Evolutionary conservation across 2,797 vertebrate genomes (phyloP).

Genomic region (Diceros bicornis): DNA sequence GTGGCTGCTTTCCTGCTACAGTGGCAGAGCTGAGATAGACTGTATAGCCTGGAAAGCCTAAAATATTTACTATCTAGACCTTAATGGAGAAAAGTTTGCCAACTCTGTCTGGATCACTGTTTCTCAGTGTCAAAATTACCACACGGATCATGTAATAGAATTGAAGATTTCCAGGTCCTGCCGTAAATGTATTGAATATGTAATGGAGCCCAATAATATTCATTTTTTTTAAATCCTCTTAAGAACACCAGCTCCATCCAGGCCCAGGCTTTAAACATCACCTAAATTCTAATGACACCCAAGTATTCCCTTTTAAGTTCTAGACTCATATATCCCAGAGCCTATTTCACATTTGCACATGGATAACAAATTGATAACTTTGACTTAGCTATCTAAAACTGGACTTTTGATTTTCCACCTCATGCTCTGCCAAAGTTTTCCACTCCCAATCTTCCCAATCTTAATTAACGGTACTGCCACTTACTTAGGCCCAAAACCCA

Average conservation of each 20-base stretch:
- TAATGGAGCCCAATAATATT: background rate
- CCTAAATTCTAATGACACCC: slow-evolving; percentile 35
- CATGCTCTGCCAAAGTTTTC: background rate
- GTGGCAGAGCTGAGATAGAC: background rate
- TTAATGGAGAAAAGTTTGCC: background rate
- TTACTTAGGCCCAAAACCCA: background rate
- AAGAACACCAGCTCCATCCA: background rate
- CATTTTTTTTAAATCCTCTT: background rate
- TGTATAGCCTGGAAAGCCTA: slow-evolving; percentile 22
- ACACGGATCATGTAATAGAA: background rate
- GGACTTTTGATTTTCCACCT: background rate
- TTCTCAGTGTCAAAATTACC: slow-evolving; percentile 36
- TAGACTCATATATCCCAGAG: background rate
- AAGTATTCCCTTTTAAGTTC: background rate
- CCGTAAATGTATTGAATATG: background rate
- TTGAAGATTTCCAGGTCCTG: background rate
- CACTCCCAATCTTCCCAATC: background rate
- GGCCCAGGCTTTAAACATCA: background rate
- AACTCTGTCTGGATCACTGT: background rate
- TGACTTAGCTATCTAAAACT: slow-evolving; percentile 16
- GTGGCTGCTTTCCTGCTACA: slow-evolving; percentile 20
- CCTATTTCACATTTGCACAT: background rate
- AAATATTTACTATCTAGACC: slow-evolving; percentile 50
- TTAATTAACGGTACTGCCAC: background rate
- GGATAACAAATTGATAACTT: background rate